Conservation (phyloP, 2,888 invertebrate genomes). For the Mongoloraphidia duomilia region DNA sequence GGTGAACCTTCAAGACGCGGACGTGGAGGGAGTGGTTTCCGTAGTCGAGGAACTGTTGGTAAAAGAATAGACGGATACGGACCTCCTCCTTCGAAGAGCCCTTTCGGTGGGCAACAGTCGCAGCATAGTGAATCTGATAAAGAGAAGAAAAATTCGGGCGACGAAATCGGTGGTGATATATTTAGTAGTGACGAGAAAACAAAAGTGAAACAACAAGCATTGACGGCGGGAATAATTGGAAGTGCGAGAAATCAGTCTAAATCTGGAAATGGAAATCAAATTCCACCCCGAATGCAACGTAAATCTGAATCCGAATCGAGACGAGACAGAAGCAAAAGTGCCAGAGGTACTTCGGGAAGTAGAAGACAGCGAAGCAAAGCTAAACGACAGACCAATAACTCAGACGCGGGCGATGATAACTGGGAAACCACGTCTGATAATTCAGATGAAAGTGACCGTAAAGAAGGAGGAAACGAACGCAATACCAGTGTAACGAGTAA, state of each 20-base stretch:
- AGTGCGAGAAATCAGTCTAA: constrained; percentile 21
- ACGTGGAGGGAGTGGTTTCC: constrained; percentile 44
- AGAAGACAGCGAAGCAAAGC: constrained; percentile 19
- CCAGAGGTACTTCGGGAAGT: constrained; percentile 13
- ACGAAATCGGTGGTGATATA: constrained; percentile 18
- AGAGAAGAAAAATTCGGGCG: constrained; percentile 21
- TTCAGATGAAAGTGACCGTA: constrained; percentile 42
- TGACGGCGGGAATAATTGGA: constrained; percentile 49
- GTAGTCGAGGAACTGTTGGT: constrained; percentile 37
- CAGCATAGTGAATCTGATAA: constrained; percentile 24
- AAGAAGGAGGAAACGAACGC: constrained; percentile 22
- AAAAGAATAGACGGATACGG: constrained; percentile 61
- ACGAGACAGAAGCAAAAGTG: constrained; percentile 20
- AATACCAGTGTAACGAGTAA: constrained; percentile 10
- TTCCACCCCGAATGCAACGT: constrained; percentile 17
- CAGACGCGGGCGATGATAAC: constrained; percentile 41
- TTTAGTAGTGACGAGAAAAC: constrained; percentile 42
- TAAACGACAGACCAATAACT: constrained; percentile 10
- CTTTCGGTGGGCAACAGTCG: constrained; percentile 41
- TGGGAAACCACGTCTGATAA: constrained; percentile 78
- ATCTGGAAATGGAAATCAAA: constrained; percentile 10
- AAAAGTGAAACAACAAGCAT: constrained; percentile 49
- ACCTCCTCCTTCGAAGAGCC: constrained; percentile 66
- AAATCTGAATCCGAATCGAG: constrained; percentile 10
- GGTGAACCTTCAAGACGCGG: constrained; percentile 83